Conservation (phyloP, 2,888 invertebrate genomes). For the Torymus tubicola region DNA sequence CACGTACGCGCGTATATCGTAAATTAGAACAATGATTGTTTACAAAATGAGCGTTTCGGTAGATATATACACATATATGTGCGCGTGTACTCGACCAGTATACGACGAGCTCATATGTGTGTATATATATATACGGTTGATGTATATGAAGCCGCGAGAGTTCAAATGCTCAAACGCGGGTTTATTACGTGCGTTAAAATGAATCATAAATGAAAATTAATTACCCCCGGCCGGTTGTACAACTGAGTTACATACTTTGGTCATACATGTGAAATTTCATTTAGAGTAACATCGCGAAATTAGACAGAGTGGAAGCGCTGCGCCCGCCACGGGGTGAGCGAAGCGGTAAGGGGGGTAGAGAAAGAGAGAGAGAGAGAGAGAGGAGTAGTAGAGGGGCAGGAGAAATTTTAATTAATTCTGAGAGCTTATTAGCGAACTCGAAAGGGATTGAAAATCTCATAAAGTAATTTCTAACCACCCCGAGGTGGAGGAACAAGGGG, state of each 20-base stretch:
- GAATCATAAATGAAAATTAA: conserved; percentile 59
- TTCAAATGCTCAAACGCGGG: conserved; percentile 38
- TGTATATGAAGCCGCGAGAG: conserved; percentile 26
- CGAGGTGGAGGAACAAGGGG: conserved; percentile 47
- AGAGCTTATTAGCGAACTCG: conserved; percentile 66
- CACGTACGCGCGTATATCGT: conserved; percentile 20
- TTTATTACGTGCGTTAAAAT: conserved; percentile 54
- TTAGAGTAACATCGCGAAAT: conserved; percentile 58
- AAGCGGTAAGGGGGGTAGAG: conserved; percentile 11
- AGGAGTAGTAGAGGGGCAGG: conserved; percentile 5
- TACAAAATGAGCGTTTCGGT: conserved; percentile 41
- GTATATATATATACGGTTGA: not conserved
- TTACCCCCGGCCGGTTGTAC: conserved; percentile 48
- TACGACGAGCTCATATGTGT: too few relatives aligned
- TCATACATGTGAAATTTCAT: conserved; percentile 59
- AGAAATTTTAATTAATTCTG: conserved; percentile 69
- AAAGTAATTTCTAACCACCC: conserved; percentile 58
- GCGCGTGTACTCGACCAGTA: too few relatives aligned
- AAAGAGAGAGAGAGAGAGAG: conserved; percentile 29
- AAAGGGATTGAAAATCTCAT: conserved; percentile 63
- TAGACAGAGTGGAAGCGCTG: conserved; percentile 46
- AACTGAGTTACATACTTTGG: conserved; percentile 54
- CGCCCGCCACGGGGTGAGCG: not conserved
- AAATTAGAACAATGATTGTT: conserved; percentile 53
- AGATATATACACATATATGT: too few relatives aligned